Evolutionary conservation across 2,888 invertebrate species (phyloP), one percentile per base, ranked within the genome.

Genomic region (Drosophila pegasa): DNA sequence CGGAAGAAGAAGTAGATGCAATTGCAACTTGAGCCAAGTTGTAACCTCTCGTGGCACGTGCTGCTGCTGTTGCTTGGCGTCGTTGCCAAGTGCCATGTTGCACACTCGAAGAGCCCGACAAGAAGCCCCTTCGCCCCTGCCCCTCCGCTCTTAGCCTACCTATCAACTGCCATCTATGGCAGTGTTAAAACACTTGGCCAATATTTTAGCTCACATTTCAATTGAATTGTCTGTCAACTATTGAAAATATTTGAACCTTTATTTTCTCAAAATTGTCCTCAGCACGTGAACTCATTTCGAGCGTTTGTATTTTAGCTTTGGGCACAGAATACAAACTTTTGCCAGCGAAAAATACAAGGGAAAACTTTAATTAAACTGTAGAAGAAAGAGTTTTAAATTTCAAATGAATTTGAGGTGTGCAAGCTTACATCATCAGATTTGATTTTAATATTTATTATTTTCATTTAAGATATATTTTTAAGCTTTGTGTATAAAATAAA

Each of bases 151-250:
- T n/a, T 10, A 18, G 2, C 20, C 16, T n/a, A n/a, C n/a, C n/a
- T 3, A 2, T 16, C 16, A 7, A 6, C 25, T n/a, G 3, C 29
- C 0, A 27, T 29, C 27, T 27, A n/a, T 50, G 50, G 3, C 50
- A n/a, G 35, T 25, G 50, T 14, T 35, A 50, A 50, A 35, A 35
- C 54, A 67, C 51, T 62, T 68, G 68, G 22, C 14, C 68, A 62
- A 58, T 51, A 55, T 67, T 43, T 33, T 27, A 52, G 62, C 58
- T 62, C 58, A 59, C 62, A 68, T 68, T 68, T 63, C 73, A 60
- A 62, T 62, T 59, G 67, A 40, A 57, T 62, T 61, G 67, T 61
- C 57, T 58, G 54, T 35, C 45, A 67, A 72, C 50, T 59, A 57
- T 35, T 29, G 18, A 33, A 67, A 47, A 56, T 38, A 52, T 68